Percentiles rank a stretch among this genome's conserved stretches.
phyloP scores from a whole-genome alignment of 1,140 invertebrate species.

The Leptopilina clavipes region DNA sequence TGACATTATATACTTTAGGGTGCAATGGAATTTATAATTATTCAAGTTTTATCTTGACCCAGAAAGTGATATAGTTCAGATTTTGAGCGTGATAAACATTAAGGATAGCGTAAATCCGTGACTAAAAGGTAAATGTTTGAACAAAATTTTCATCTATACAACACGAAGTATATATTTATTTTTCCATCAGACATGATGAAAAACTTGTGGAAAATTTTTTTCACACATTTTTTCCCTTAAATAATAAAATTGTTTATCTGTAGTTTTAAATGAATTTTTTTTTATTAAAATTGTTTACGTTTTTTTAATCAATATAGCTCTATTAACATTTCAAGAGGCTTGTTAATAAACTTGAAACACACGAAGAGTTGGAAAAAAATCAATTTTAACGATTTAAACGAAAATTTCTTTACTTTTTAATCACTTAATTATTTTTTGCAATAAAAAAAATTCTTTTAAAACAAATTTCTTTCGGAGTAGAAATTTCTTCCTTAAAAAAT shows the following conservation, averaged over 20 bases:
- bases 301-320: too few species aligned
- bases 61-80: neutral
- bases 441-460: too few species aligned
- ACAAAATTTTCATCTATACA: slow-evolving; percentile 30
- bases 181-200: neutral
- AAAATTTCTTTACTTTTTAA: too few species aligned
- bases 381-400: too few species aligned
- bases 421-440: too few species aligned
- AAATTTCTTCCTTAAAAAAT: too few species aligned
- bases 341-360: too few species aligned
- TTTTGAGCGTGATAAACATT: neutral
- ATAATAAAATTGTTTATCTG: neutral
- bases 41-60: neutral
- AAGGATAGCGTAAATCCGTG: neutral
- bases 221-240: neutral
- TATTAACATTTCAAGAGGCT: too few species aligned
- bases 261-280: too few species aligned
- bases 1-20: neutral
- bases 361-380: too few species aligned
- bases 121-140: neutral
- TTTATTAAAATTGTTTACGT: too few species aligned
- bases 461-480: too few species aligned
- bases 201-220: neutral
- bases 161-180: slow-evolving; percentile 28
- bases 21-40: slow-evolving; percentile 5